Percentiles rank a stretch among this genome's conserved stretches.
These are phyloP conservation scores for Melieria picta DNA, from an alignment of 2,888 invertebrate genomes.

Conservation along the genomic window DNA sequence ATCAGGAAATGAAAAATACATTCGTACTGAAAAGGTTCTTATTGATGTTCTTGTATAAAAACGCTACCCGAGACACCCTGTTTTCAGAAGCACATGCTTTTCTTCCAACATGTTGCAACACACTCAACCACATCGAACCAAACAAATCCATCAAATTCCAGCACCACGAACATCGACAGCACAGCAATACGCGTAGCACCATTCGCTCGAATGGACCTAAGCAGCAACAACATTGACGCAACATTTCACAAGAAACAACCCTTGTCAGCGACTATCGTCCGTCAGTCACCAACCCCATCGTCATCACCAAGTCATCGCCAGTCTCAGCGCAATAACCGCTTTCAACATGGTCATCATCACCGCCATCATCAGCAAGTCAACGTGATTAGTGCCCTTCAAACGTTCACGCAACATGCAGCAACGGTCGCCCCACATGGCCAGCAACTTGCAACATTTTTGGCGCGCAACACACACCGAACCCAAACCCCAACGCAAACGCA, in stretches of 20 bases:
- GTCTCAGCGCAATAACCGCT: too few species aligned
- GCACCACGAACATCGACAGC: constrained; percentile 1
- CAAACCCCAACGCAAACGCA: constrained; percentile 5
- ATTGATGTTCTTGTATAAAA: background rate
- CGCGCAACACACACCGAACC: constrained; percentile 1
- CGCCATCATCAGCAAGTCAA: too few species aligned
- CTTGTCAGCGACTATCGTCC: too few species aligned
- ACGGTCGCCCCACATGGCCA: background rate
- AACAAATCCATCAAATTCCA: constrained; percentile 1
- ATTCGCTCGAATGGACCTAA: too few species aligned
- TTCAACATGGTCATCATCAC: too few species aligned
- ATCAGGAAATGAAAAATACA: too few species aligned
- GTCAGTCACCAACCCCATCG: too few species aligned
- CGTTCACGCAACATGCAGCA: background rate
- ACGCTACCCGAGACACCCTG: background rate
- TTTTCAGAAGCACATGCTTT: constrained; percentile 7
- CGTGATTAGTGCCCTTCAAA: background rate
- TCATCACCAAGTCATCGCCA: too few species aligned
- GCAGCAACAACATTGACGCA: too few species aligned
- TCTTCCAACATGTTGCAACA: background rate
- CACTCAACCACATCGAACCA: background rate
- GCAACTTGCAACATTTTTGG: constrained; percentile 15
- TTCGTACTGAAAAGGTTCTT: too few species aligned
- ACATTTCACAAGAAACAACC: too few species aligned
- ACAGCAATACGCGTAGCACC: too few species aligned